phyloP scores from a whole-genome alignment of 2,797 vertebrate genomes.

The Pteropus rufus region DNA sequence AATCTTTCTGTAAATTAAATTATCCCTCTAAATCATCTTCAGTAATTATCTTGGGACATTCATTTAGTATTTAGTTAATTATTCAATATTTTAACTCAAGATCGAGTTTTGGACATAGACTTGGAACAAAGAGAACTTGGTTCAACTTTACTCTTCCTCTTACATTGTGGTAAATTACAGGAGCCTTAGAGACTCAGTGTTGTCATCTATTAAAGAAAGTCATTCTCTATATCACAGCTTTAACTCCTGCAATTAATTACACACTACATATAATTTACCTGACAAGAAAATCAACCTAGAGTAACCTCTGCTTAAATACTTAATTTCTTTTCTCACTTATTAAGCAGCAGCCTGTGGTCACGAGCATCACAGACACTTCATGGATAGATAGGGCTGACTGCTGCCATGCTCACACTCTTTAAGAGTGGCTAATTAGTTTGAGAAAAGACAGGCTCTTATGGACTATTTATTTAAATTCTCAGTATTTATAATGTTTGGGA shows the following conservation, averaged over 20 bases:
- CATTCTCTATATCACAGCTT: not conserved
- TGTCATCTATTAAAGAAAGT: conserved; percentile 22
- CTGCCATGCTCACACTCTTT: not conserved
- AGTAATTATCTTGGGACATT: not conserved
- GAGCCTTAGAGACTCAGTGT: not conserved
- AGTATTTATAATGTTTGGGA: not conserved
- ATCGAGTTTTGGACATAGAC: not conserved
- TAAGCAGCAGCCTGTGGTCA: not conserved
- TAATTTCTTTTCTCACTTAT: not conserved
- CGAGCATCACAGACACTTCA: not conserved
- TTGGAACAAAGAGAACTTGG: conserved; percentile 6
- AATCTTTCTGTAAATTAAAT: conserved; percentile 6
- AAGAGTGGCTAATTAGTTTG: not conserved
- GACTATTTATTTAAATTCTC: not conserved
- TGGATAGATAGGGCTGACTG: not conserved
- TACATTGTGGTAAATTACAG: not conserved
- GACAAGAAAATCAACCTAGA: not conserved
- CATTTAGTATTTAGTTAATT: conserved; percentile 33
- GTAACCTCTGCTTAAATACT: conserved; percentile 22
- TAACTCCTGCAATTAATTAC: not conserved
- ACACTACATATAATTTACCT: not conserved
- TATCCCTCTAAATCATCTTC: conserved; percentile 1
- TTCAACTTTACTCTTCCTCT: not conserved
- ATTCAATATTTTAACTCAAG: conserved; percentile 49
- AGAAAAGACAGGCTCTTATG: not conserved